Evolutionary conservation across 1,140 invertebrate genomes (phyloP), one percentile per base, ranked within the genome.

Genomic region (Drosophila tsacasi): DNA sequence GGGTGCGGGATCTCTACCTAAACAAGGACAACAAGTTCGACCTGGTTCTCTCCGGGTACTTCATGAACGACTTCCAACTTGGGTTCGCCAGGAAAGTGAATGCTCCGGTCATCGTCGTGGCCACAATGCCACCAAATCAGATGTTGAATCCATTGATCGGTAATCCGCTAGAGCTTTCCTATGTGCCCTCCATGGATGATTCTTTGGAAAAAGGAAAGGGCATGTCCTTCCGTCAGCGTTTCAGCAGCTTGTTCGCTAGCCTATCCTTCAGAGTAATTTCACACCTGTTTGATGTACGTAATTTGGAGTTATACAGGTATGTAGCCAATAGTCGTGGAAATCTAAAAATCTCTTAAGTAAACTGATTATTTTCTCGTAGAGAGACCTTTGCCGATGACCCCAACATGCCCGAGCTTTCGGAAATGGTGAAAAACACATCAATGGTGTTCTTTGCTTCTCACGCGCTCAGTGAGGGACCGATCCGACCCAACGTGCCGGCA

Each of bases 401-500:
- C 35, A 37, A 13, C 12, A 37, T 37, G 35, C 35, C 35, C 12
- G 0, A 37, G 35, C 35, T 37, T 10, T 57, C 54, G 21, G 54
- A 57, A 23, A 4, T 57, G 35, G 2, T 39, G 7, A 89, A 74
- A 17, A 91, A 91, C 23, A 39, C 85, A 5, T 91, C 84, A 0
- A n/a, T 91, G 0, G 32, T 85, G 1, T 62, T 91, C 5, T 84
- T 89, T 17, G 81, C 81, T 15, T 79, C 81, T 0, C 63, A 89
- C 27, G 66, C 65, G 2, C 39, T 73, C 19, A 85, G 79, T 25
- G 83, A 91, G 37, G 76, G 81, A 23, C 80, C 75, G 13, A 83
- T 91, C 10, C 49, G 89, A 35, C 85, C 93, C 15, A 76, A 87
- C 35, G 65, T 93, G 0, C 93, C 93, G 0, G 81, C 75, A 15